Base-by-base conservation (phyloP, 1,140 invertebrate species). In the Temnothorax longispinosus region DNA sequence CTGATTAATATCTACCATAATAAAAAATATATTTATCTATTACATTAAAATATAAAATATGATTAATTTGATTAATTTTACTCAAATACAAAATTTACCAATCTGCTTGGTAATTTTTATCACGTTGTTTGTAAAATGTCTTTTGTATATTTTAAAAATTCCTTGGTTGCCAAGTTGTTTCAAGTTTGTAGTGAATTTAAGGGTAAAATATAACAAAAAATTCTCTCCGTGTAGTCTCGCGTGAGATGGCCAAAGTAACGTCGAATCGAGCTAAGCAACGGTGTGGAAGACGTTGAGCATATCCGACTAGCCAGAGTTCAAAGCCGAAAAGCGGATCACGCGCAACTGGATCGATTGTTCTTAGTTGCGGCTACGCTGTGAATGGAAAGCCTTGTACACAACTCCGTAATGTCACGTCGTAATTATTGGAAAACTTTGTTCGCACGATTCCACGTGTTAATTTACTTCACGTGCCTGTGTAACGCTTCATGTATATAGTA, bases 321-420 rank as follows among this genome's bases (percentile, higher is more conserved):
- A 82, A 81, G 78, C 78, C 74, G 75, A 78, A 81, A 88, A 88
- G 71, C 56, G 75, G 84, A 88, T 89, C 88, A 62, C 88, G 81
- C 41, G 54, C 27, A 76, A 64, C 54, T 47, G 65, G 74, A 88
- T 89, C 87, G 72, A 54, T 69, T 69, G 58, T 65, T 85, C 88
- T 89, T 74, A 85, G 65, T 50, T 76, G 86, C 52, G 54, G 18
- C 58, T 27, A 38, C 71, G 38, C 41, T 47, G 50, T 47, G 62
- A 65, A 50, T 56, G 8, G n/a, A 41, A 27, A 71, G 60, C 44
- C 56, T 72, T 44, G 27, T 62, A 21, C 62, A 18, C 15, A 56
- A 71, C 78, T 47, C 41, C 10, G 50, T 81, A 71, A 81, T 56
- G 78, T 81, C 50, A 44, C 52, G 50, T 27, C 18, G 32, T 47